Conservation (phyloP, 2,113 vertebrate genomes). For the Microtus oregoni region DNA sequence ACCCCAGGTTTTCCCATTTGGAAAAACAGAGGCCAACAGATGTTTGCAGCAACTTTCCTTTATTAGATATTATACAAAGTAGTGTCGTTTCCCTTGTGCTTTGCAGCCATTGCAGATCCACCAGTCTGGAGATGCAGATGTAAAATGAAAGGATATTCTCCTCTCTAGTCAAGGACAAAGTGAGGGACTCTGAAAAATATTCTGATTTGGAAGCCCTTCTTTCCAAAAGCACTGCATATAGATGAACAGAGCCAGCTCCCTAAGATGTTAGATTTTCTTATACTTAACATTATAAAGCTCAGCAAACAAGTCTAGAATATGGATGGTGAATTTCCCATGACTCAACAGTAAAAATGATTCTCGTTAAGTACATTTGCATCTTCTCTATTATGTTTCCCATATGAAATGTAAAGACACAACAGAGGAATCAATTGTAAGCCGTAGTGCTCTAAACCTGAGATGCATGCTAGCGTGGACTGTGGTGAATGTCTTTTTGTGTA, state of each 20-base stretch:
- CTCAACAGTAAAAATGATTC: not conserved
- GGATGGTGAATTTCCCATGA: not conserved
- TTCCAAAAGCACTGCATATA: not conserved
- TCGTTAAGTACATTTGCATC: not conserved
- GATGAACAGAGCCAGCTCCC: not conserved
- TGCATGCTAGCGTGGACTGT: not conserved
- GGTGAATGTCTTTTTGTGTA: not conserved
- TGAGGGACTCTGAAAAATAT: not conserved
- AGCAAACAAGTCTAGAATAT: not conserved
- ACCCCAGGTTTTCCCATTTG: slow-evolving; percentile 71
- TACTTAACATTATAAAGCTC: not conserved
- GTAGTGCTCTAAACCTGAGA: not conserved
- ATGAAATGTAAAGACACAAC: slow-evolving; percentile 33
- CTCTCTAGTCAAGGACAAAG: slow-evolving; percentile 35
- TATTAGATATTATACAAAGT: slow-evolving; percentile 66
- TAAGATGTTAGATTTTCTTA: not conserved
- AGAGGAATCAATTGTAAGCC: not conserved
- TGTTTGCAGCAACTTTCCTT: slow-evolving; percentile 76
- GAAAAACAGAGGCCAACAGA: not conserved
- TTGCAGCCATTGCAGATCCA: slow-evolving; percentile 49
- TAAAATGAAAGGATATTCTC: not conserved
- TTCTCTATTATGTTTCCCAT: not conserved
- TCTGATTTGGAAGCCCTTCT: not conserved
- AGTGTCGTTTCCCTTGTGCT: slow-evolving; percentile 61
- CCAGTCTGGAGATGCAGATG: not conserved